Base-by-base conservation (phyloP, 2,888 invertebrate species). In the Trichogramma dendrolimi region DNA sequence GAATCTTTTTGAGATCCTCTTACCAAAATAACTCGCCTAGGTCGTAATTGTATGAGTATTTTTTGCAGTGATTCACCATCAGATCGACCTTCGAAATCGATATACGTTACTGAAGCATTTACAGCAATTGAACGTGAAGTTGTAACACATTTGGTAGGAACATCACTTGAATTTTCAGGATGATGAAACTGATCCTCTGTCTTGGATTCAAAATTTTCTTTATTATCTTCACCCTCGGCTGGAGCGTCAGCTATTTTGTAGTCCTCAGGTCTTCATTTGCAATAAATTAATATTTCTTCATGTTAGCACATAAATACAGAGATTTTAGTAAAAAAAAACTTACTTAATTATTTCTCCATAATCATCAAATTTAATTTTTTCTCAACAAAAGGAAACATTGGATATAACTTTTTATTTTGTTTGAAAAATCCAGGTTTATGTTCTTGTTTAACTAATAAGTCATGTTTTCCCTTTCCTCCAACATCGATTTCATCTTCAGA, bases 41-140 rank as follows among this genome's bases (percentile, higher is more conserved):
- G 92, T 81, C 83, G 88, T 77, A 85, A 84, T 78, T 76, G 86
- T 76, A 83, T 80, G 8, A 90, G 76, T 64, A 89, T 84, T 74
- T 87, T 87, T 67, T 90, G 82, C 69, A 92, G 77, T 0, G 91
- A 91, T 77, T 92, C 92, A 0, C 92, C 92, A 76, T 92, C 92
- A 5, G 92, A 92, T 58, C 92, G 84, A 0, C 99, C 99, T 76
- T 99, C 98, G 76, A 99, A 92, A 81, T 99, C 99, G 65, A 99
- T 97, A 75, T 93, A 97, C 69, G 92, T 90, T 6, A 98, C 87
- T 72, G 89, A 88, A 4, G 95, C 95, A 71, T 89, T 88, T 0
- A 97, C 85, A 67, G 87, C 84, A 52, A 96, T 85, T 0, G 87
- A 86, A 4, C 92, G 87, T 5, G 86, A 85, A 40, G 87, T 83